Percentiles rank a stretch among this genome's conserved stretches.
Evolutionary conservation across 35 echinoderm and acorn worm genomes (phyloP).

Genomic region (Eucidaris tribuloides): DNA sequence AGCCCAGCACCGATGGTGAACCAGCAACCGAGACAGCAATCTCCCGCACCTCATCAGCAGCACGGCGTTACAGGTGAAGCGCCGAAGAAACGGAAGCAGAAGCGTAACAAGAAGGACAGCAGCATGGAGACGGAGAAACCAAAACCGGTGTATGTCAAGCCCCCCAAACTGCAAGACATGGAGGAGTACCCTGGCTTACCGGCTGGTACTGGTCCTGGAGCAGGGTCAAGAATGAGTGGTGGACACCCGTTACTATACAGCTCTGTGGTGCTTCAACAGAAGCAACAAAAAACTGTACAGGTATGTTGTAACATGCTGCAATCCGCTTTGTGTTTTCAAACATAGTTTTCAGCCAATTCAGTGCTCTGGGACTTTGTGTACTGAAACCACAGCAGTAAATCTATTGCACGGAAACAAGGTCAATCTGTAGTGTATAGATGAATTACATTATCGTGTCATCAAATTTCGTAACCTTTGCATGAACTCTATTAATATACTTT

Average conservation of each 20-base stretch:
- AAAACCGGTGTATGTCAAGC: constrained; percentile 4
- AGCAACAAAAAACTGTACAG: no score
- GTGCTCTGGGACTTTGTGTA: no score
- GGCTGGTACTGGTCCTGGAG: not conserved
- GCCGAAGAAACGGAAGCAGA: constrained; percentile 55
- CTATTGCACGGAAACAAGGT: no score
- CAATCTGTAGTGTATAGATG: no score
- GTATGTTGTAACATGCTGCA: no score
- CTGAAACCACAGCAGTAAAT: no score
- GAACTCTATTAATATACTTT: no score
- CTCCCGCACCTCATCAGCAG: not conserved
- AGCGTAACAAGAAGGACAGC: not conserved
- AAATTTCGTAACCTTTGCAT: no score
- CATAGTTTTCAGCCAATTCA: no score
- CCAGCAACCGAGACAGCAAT: constrained; percentile 27
- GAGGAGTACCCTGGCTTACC: constrained; percentile 83
- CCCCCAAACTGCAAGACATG: constrained; percentile 52
- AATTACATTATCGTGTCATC: no score
- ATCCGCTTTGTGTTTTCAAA: no score
- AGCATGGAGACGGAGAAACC: not conserved
- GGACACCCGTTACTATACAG: constrained; percentile 43
- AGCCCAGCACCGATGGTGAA: constrained; percentile 15
- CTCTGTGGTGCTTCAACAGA: constrained; percentile 7
- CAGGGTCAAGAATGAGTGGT: not conserved
- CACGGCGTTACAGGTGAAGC: not conserved